phyloP scores from a whole-genome alignment of 2,113 vertebrate species.

The Chinchilla lanigera region DNA sequence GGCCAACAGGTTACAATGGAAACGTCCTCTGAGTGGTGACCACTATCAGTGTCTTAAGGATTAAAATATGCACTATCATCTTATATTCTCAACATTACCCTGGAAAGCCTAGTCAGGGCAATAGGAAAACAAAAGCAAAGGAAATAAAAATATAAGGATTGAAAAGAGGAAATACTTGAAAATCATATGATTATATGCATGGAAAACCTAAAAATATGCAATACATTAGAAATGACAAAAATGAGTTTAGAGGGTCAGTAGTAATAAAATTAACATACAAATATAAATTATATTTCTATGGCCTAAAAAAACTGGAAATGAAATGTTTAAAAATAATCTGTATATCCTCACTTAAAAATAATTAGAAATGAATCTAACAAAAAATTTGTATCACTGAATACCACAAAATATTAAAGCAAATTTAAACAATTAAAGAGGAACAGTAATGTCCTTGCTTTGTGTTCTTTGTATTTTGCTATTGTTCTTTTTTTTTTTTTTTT shows the following conservation, averaged over 20 bases:
- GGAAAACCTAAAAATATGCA: background rate
- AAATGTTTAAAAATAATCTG: background rate
- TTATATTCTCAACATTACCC: background rate
- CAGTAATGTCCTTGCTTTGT: no score
- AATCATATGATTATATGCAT: background rate
- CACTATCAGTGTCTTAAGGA: background rate
- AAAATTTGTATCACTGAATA: background rate
- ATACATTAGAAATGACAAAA: conserved; percentile 17
- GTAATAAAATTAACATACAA: background rate
- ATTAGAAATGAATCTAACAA: background rate
- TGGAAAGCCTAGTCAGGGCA: background rate
- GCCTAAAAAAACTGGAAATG: background rate
- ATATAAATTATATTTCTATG: background rate
- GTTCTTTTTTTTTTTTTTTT: no score
- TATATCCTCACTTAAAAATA: background rate
- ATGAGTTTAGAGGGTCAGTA: background rate
- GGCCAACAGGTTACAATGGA: no score
- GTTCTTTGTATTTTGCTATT: no score
- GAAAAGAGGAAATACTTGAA: conserved; percentile 17
- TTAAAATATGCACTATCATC: background rate
- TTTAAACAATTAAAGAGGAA: background rate
- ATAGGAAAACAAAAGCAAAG: background rate
- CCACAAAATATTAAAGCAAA: conserved; percentile 8
- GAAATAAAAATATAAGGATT: background rate
- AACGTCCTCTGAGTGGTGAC: background rate